Evolutionary conservation across 2,797 vertebrate species (phyloP), one percentile per base, ranked within the genome.

Genomic region (Lepilemur ruficaudatus): DNA sequence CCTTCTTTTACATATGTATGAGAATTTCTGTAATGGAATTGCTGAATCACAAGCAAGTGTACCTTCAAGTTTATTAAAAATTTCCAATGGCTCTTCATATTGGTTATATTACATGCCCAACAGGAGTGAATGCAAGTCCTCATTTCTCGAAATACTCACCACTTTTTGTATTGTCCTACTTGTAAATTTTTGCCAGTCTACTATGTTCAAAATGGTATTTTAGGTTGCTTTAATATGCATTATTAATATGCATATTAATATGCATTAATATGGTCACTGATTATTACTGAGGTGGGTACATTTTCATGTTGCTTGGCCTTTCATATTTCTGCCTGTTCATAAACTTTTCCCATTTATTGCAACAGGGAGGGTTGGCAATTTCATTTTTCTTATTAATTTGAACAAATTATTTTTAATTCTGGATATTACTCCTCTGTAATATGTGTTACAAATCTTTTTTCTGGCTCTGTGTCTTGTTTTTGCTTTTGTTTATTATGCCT

Each of bases 241-340:
- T 38, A 38, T 38, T 38, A 38, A 38, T 38, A 38, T 38, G 38
- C 38, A 38, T 38, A 38, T 38, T 38, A 38, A 38, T 38, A 38
- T 38, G 38, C 38, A 38, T 38, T 38, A 38, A 38, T 38, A 38
- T 38, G 38, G 8, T 86, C 11, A 52, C 11, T 52, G 15, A 72
- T 87, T 55, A 70, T 63, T 89, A 50, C 4, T 3, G 35, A 69
- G 4, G 5, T 76, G 18, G 2, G 9, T 52, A 38, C 25, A 4
- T 35, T 89, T 76, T 79, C 43, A 70, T 76, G 7, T 55, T 43
- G 57, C 2, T 76, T 81, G 38, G 4, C 7, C 18, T n/a, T 89
- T 79, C 50, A 32, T 85, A 57, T 91, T 94, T 94, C n/a, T 43
- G 13, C n/a, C 23, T 91, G 7, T 76, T 87, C 15, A 48, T 61